Evolutionary conservation across 2,888 invertebrate species (phyloP), one percentile per base, ranked within the genome.

Genomic region (Tinea pellionella): DNA sequence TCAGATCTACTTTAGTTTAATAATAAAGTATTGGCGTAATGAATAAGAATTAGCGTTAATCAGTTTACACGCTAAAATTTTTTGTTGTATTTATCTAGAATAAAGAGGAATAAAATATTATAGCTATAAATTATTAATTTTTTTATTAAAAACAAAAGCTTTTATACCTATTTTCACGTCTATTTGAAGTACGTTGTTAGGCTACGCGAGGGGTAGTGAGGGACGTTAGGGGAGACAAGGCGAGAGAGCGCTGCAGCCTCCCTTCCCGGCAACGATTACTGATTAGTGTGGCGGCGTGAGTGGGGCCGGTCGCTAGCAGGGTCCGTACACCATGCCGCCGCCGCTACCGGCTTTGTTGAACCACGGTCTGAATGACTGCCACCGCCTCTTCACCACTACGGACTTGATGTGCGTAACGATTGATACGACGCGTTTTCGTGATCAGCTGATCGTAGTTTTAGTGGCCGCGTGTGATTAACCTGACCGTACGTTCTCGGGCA

Each of bases 191-290:
- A 2, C 15, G 47, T 47, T 15, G 19, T 15, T 61, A 42, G 59
- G 24, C 55, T 59, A 56, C 43, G 60, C 64, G 64, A 63, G 68
- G 64, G 62, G 32, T 61, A 66, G 64, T 64, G 65, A 62, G 67
- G 65, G 59, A 66, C 65, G 68, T 65, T 51, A 65, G 70, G 67
- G 68, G 68, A 64, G 65, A 66, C 67, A 67, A 66, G 65, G 24
- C 63, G 67, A 37, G 67, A 70, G 73, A 73, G 78, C 77, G 78
- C 78, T 84, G 83, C 86, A 86, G 86, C 86, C 85, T 86, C 86
- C 80, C 81, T 80, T 76, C 81, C 80, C 81, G 78, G 76, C 88
- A 88, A 88, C 88, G 88, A 88, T 88, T 88, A 88, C 88, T 88
- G 88, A 88, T 88, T 88, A 88, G 88, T 88, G 81, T 82, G 81